Evolutionary conservation across 2,797 vertebrate genomes (phyloP).

Genomic region (Hyperoplus immaculatus): DNA sequence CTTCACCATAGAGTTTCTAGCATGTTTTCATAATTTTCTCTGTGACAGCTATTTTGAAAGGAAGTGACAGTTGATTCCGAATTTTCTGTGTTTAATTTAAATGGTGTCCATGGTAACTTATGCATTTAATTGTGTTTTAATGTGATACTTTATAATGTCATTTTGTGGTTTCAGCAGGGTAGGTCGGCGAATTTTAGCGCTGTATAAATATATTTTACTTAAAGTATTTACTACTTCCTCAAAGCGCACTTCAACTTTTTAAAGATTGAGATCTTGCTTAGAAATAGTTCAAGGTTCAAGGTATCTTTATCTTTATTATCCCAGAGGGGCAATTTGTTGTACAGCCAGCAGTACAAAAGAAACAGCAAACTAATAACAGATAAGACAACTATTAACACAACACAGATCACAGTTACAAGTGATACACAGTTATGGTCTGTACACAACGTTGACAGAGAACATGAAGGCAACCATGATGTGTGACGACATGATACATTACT

Average conservation of each 20-base stretch:
- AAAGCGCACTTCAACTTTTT: background rate
- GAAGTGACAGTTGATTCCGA: conserved; percentile 1
- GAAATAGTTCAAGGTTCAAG: too few species aligned
- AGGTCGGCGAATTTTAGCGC: background rate
- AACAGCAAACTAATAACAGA: too few species aligned
- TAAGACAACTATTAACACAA: background rate
- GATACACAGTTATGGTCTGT: background rate
- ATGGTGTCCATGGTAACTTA: background rate
- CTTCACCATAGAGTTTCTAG: too few species aligned
- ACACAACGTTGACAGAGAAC: background rate
- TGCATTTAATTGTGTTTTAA: background rate
- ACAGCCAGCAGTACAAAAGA: too few species aligned
- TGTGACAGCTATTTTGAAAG: background rate
- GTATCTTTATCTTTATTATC: too few species aligned
- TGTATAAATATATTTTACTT: background rate
- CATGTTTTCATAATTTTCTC: background rate
- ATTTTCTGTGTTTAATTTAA: background rate
- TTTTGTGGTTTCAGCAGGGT: background rate
- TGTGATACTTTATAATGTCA: background rate
- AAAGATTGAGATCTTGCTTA: background rate
- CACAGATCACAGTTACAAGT: background rate
- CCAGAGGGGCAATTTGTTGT: too few species aligned
- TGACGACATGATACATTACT: background rate
- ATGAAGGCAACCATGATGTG: background rate
- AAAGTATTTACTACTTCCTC: background rate